Base-by-base conservation (phyloP, 2,797 vertebrate species). In the Pogonophryne albipinna region DNA sequence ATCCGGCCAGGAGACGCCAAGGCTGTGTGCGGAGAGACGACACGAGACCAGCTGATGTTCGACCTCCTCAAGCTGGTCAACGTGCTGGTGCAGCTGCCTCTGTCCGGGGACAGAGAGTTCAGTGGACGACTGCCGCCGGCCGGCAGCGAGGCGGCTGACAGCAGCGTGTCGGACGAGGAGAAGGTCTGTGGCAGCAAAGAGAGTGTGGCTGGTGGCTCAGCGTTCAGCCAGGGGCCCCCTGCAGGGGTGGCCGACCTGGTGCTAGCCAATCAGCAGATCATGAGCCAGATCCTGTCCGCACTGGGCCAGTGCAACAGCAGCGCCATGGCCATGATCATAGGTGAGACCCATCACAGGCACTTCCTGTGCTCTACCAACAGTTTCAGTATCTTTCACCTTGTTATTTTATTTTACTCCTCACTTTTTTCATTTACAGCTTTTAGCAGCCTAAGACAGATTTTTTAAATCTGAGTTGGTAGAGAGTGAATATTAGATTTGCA, bases 241-340 rank as follows among this genome's bases (percentile, higher is more conserved):
- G 95, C 96, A 0, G 97, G 97, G 0, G 96, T 99, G 76, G 98
- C 98, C 0, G 98, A 99, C 90, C 93, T 99, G 92, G 97, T 99
- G 68, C 93, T 99, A 57, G 98, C 97, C 91, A 99, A 99, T 91
- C 98, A 99, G 74, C 98, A 99, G 80, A 99, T 99, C 51, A 99
- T 99, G 98, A 99, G 98, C 91, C 98, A 99, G 93, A 99, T 99
- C 92, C 89, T 99, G 83, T 99, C 98, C 1, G 98, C 98, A 0
- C 90, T 99, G 78, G 98, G 98, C 52, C 97, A 99, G 82, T 99
- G 98, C 94, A 99, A 99, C 94, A 99, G 98, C 95, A 99, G 98
- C 15, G 98, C 98, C 86, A 99, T 99, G 98, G 98, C 98, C 56
- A 99, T 99, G 98, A 99, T 99, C 78, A 99, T 99, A 74, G 98